Evolutionary conservation across 2,113 vertebrate genomes (phyloP), one percentile per base, ranked within the genome.

Genomic region (Urocolius indicus): DNA sequence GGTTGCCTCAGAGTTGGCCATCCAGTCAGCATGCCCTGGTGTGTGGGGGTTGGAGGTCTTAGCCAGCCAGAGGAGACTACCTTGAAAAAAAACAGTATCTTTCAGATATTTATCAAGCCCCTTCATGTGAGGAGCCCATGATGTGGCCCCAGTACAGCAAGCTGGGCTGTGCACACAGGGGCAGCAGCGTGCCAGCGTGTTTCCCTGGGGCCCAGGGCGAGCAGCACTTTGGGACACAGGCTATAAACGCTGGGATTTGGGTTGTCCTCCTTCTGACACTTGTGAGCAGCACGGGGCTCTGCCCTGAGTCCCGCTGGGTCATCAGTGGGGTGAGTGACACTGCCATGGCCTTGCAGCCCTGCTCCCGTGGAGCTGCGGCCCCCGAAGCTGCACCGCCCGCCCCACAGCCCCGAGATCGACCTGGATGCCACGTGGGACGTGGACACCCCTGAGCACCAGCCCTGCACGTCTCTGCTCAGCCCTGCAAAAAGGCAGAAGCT

Each of bases 351-450:
- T 96, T 88, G 38, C 87, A 99, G 99, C 96, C 99, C 99, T 0
- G 73, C 97, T 26, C 99, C 99, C 0, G 1, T 99, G 72, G 98
- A 99, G 45, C 95, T 99, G 87, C 98, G 97, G 92, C 98, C 96
- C 18, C 98, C 98, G 2, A 97, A 92, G 93, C 98, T 99, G 57
- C 98, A 98, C 94, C 97, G 84, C 26, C 98, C 98, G 0, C 38
- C 94, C n/a, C 86, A 97, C 38, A 94, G 97, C 3, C 79, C 98
- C 23, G 98, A 99, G 86, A 98, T 99, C 54, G 98, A 99, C 92
- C 98, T 99, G 10, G 98, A 99, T 65, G 84, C 98, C 48, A 98
- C 98, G 30, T 99, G 98, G 66, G 98, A 99, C 55, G 89, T 99
- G 58, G 94, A 97, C 30, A 99, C 99, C 2, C 99, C 99, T 13